A percentile compares a stretch with the other conserved stretches of the same genome.
Conservation (phyloP, 2,888 invertebrate species). For the Phoronis australis region DNA sequence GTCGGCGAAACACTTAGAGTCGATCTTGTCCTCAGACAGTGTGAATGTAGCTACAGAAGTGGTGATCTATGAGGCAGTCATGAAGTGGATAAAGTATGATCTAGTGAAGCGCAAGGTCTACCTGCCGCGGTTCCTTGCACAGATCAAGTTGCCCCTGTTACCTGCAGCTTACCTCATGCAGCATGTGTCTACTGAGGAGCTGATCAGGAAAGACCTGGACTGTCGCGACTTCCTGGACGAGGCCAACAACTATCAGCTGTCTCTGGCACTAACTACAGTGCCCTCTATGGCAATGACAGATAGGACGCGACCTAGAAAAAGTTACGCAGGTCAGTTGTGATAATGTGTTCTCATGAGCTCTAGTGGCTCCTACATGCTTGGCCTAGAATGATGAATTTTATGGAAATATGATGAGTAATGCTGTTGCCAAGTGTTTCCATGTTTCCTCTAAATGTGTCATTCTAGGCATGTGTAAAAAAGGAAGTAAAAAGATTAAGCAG, state of each 20-base stretch:
- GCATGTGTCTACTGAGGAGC: conserved; percentile 41
- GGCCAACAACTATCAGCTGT: conserved; percentile 52
- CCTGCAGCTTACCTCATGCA: conserved; percentile 46
- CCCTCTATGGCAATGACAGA: conserved; percentile 37
- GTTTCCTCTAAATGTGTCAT: no score
- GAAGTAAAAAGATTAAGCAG: no score
- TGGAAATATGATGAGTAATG: no score
- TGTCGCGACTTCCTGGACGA: conserved; percentile 54
- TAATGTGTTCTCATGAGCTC: no score
- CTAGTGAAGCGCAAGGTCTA: conserved; percentile 28
- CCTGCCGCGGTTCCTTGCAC: conserved; percentile 38
- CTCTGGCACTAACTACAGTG: conserved; percentile 37
- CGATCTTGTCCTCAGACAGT: conserved; percentile 37
- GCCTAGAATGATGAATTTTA: no score
- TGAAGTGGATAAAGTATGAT: conserved; percentile 52
- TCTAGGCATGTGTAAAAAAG: no score
- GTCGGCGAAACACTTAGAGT: conserved; percentile 32
- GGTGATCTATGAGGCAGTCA: conserved; percentile 51
- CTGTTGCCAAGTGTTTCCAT: no score
- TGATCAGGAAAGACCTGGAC: conserved; percentile 38
- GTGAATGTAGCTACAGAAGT: conserved; percentile 40
- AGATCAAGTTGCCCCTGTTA: conserved; percentile 52
- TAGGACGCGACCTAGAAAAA: conserved; percentile 50
- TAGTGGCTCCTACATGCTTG: no score
- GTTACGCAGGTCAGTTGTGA: conserved; percentile 47